Evolutionary conservation across 2,888 invertebrate genomes (phyloP), one percentile per base, ranked within the genome.

Genomic region (Coleophora deauratella): DNA sequence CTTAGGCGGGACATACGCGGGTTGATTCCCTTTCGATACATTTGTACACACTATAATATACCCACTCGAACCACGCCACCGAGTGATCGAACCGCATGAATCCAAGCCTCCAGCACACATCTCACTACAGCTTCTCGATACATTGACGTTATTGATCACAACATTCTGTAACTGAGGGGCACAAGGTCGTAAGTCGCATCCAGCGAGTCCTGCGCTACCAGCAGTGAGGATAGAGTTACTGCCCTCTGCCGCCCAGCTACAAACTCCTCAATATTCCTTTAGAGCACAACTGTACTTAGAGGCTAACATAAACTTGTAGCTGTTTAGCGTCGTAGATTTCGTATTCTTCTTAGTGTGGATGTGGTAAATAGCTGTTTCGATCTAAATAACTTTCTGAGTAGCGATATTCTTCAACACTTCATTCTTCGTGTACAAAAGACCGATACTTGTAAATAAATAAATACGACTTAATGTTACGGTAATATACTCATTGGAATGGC

Each of bases 61-160:
- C 59, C 69, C 71, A 72, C 75, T 74, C 69, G 73, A 74, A 81
- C 84, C 86, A 86, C 84, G 85, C 85, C 85, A 85, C 85, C 85
- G 85, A 84, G 85, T 85, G 84, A 85, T 79, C 71, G 81, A 82
- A 74, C 68, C 82, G 84, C 82, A 84, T 84, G 84, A 75, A 75
- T 76, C 79, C 74, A 74, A 80, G 80, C 80, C 81, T 81, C 81
- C 76, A 80, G 81, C 79, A 79, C 81, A 82, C 82, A 85, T 80
- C 76, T 81, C 82, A 84, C 82, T 71, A 78, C 81, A 84, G 84
- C 84, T 85, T 84, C 76, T 81, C 80, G 74, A 77, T 73, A 81
- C 80, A 80, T 79, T 72, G 66, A 72, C 66, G 66, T 74, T 62
- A 69, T 66, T 68, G 65, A 70, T 78, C 78, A 81, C 77, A 67